These are phyloP conservation scores for Sigmodon hispidus DNA, from an alignment of 2,113 vertebrate species.

Conservation along the genomic window DNA sequence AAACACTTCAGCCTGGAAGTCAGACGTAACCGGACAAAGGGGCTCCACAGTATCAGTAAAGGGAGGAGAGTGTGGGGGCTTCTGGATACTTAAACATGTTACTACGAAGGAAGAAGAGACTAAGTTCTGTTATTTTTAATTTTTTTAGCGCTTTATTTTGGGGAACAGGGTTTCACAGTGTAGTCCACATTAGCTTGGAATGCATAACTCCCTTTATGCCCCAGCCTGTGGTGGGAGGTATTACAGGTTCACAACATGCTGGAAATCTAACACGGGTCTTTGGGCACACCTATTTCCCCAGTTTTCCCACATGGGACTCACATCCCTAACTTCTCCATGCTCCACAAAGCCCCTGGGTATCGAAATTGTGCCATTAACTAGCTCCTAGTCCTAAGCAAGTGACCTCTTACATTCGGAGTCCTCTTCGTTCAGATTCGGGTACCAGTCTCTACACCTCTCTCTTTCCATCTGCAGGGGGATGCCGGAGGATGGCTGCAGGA, in stretches of 20 bases:
- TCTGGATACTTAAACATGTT: background rate
- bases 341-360: background rate
- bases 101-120: background rate
- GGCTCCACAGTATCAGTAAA: background rate
- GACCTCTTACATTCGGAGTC: background rate
- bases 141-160: background rate
- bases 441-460: background rate
- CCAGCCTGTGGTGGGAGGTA: background rate
- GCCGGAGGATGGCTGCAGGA: constrained; percentile 86
- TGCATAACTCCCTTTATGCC: background rate
- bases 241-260: background rate
- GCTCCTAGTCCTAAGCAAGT: background rate
- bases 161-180: background rate
- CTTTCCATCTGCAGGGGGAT: constrained; percentile 73
- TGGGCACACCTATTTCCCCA: background rate
- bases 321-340: constrained; percentile 27
- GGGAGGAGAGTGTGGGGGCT: background rate
- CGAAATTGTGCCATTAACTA: background rate
- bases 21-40: background rate
- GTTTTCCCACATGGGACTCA: background rate
- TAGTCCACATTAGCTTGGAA: background rate
- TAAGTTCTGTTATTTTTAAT: background rate
- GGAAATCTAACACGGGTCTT: background rate
- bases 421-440: background rate
- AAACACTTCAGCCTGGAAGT: constrained; percentile 39